Evolutionary conservation across 1,140 invertebrate genomes (phyloP), one percentile per base, ranked within the genome.

Genomic region (Octopus sinensis): DNA sequence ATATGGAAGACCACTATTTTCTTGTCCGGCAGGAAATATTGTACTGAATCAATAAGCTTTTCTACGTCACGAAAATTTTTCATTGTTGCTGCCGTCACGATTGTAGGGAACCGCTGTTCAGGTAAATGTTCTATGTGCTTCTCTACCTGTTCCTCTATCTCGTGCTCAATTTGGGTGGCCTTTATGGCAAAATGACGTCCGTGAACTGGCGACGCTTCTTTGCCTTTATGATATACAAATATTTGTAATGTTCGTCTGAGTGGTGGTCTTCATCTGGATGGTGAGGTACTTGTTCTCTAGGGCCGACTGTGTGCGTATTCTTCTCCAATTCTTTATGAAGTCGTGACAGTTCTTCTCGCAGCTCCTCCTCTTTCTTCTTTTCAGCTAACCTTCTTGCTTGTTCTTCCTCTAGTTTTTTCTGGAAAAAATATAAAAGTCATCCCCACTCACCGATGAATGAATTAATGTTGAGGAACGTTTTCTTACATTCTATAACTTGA

Each of bases 31-130:
- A 83, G 82, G 54, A 81, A 81, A 52, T 85, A 83, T 81, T 85
- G 84, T 0, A 85, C 75, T 12, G 84, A 85, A 30, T 83, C 82
- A 71, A 85, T 78, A 53, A 85, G 82, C 53, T 85, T 75, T 53
- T 84, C 54, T n/a, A 82, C 71, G 51, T 79, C 84, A 4, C n/a
- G 53, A 77, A 82, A 84, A 2, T 79, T 85, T 9, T 51, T 71
- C 76, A 79, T 78, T 3, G 79, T 81, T 51, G 51, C 84, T 12
- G 83, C 84, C n/a, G 83, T 84, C 54, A 84, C 83, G n/a, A 85
- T 84, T 62, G 81, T 75, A 43, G 83, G 71, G 73, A 84, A 30
- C 9, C 84, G 83, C 51, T 84, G 68, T 6, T 30, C 9, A 43
- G 76, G 76, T 12, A 77, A 53, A 13, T 77, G 4, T 17, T 43